Evolutionary conservation across 2,888 invertebrate species (phyloP).

Genomic region (Patella ulyssiponensis): DNA sequence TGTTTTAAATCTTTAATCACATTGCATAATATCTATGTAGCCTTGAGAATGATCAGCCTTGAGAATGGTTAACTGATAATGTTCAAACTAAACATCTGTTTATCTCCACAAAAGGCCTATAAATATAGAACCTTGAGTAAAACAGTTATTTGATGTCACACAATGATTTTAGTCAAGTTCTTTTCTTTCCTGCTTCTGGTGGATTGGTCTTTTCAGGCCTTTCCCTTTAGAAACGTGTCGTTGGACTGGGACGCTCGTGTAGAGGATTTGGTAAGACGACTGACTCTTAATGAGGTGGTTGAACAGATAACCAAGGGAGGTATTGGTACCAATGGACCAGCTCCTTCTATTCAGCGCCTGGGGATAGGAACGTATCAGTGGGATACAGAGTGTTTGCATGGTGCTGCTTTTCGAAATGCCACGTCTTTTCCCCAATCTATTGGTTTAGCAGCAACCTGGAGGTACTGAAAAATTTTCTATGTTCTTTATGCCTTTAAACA

Average conservation of each 20-base stretch:
- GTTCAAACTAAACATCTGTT: too few species aligned
- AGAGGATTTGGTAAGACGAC: not conserved
- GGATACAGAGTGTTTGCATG: slow-evolving; percentile 31
- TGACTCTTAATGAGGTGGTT: not conserved
- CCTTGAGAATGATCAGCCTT: too few species aligned
- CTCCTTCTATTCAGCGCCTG: slow-evolving; percentile 1
- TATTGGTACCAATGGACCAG: not conserved
- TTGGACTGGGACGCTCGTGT: not conserved
- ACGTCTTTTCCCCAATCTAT: slow-evolving; percentile 51
- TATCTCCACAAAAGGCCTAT: too few species aligned
- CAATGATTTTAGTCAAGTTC: too few species aligned
- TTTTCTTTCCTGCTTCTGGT: not conserved
- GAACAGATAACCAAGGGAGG: not conserved
- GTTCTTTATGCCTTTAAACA: too few species aligned
- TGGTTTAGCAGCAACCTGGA: slow-evolving; percentile 46
- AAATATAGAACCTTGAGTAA: too few species aligned
- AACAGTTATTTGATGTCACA: too few species aligned
- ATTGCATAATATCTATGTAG: too few species aligned
- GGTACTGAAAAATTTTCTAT: not conserved
- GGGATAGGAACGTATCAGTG: slow-evolving; percentile 21
- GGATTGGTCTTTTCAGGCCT: not conserved
- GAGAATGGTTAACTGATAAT: too few species aligned
- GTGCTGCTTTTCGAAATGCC: slow-evolving; percentile 40
- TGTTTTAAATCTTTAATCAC: too few species aligned
- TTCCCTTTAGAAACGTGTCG: not conserved